A percentile compares a stretch with the other conserved stretches of the same genome.
phyloP scores from a whole-genome alignment of 92 coral and sea anemone genomes.

The Palythoa heliodiscus region DNA sequence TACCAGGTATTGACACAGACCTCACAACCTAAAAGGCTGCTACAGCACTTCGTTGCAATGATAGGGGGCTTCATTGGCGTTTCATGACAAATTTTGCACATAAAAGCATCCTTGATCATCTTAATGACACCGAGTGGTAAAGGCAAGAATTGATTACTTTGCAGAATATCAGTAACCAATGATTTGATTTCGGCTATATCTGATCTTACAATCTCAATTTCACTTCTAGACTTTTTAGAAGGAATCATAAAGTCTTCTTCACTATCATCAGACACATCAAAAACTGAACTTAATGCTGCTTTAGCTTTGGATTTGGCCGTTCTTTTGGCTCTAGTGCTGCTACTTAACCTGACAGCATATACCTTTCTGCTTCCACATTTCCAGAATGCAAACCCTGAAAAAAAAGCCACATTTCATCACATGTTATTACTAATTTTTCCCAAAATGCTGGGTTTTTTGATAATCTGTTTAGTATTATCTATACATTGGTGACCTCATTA shows the following conservation, averaged over 20 bases:
- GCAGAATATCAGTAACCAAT: constrained; percentile 56
- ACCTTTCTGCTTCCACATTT: constrained; percentile 72
- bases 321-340: constrained; percentile 42
- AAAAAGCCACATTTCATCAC: constrained; percentile 21
- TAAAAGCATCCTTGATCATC: constrained; percentile 67
- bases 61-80: constrained; percentile 65
- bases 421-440: neutral
- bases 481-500: neutral
- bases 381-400: constrained; percentile 67
- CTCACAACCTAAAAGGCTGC: constrained; percentile 66
- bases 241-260: constrained; percentile 50
- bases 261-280: constrained; percentile 60
- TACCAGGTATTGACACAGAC: constrained; percentile 68
- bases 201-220: constrained; percentile 46
- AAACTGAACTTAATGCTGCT: constrained; percentile 31
- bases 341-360: constrained; percentile 55
- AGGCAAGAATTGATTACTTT: constrained; percentile 61
- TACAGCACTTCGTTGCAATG: constrained; percentile 70
- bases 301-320: constrained; percentile 55
- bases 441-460: constrained; percentile 2
- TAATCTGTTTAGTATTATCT: neutral
- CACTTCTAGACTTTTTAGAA: constrained; percentile 53
- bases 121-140: constrained; percentile 67
- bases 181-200: constrained; percentile 50
- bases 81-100: constrained; percentile 63